Evolutionary conservation across 2,888 invertebrate genomes (phyloP).

Genomic region (Salticus scenicus): DNA sequence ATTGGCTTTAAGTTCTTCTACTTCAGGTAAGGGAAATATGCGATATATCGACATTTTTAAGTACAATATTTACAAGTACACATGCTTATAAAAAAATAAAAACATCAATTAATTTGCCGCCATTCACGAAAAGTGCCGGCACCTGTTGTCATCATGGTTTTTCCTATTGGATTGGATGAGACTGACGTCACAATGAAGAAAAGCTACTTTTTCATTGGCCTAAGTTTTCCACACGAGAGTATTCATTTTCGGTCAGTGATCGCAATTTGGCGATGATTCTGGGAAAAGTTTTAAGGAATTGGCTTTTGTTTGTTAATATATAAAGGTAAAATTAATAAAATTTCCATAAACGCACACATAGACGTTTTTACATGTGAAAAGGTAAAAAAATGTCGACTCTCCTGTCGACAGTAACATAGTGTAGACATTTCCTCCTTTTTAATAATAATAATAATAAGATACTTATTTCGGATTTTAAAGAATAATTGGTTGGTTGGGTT

Average conservation of each 20-base stretch:
- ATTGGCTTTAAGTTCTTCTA: background rate
- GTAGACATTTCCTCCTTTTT: too few relatives aligned
- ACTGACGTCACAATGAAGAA: constrained; percentile 37
- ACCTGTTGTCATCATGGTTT: constrained; percentile 2
- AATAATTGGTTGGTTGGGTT: too few relatives aligned
- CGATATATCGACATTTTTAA: constrained; percentile 29
- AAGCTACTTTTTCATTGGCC: constrained; percentile 31
- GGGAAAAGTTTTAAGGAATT: background rate
- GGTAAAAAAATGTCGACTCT: too few relatives aligned
- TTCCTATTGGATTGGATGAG: constrained; percentile 38
- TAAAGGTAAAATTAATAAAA: too few relatives aligned
- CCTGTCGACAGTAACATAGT: too few relatives aligned
- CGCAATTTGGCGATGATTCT: constrained; percentile 48
- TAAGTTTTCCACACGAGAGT: background rate
- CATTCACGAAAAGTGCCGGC: constrained; percentile 37
- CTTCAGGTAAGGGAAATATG: constrained; percentile 23
- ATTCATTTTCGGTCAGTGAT: background rate
- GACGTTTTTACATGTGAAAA: too few relatives aligned
- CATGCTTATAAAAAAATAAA: background rate
- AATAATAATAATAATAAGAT: too few relatives aligned
- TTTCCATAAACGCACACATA: too few relatives aligned
- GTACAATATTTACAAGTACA: background rate
- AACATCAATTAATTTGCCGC: constrained; percentile 15
- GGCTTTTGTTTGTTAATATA: too few relatives aligned
- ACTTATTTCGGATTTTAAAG: too few relatives aligned